Evolutionary conservation across 2,113 vertebrate species (phyloP), one percentile per base, ranked within the genome.

Genomic region (Struthidea cinerea): DNA sequence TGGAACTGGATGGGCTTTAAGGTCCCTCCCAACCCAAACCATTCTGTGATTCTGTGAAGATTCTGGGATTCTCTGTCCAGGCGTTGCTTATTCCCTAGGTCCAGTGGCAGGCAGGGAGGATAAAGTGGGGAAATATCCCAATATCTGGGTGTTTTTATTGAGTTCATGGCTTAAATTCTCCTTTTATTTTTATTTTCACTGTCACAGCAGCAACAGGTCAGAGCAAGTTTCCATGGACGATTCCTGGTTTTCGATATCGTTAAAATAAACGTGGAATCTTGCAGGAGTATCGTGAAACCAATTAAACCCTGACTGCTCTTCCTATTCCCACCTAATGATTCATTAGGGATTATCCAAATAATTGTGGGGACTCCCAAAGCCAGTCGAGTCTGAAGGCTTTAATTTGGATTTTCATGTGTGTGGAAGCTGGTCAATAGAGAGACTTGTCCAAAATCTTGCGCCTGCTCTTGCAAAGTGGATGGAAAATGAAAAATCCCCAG

Each of bases 261-360:
- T 94, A 94, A 93, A 71, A 60, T 11, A 26, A 49, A 71, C 85
- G 81, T 8, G 49, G 64, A 75, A 39, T 24, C 63, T 53, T 89
- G 35, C 30, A 67, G 63, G 32, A 74, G 18, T 50, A 74, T 90
- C 3, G 21, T 88, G 68, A 86, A 96, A 88, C 59, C 37, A 88
- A 95, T 90, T 83, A 90, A 88, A 70, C 9, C 23, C 3, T 87
- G 86, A 93, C 84, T 94, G 61, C 44, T 89, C 60, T 70, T 92
- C 56, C 3, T 0, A 90, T 84, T 91, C 52, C 42, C 52, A 77
- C 42, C 33, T 78, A 89, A 89, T 42, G 44, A 82, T 75, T 87
- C 80, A 60, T 95, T 91, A 81, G 52, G 59, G 83, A 56, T 78
- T 78, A 94, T 68, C 49, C 79, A 81, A 92, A 84, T 44, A 81